These are phyloP conservation scores for Sclerurus mexicanus DNA, from an alignment of 2,113 vertebrate species.

Conservation along the genomic window DNA sequence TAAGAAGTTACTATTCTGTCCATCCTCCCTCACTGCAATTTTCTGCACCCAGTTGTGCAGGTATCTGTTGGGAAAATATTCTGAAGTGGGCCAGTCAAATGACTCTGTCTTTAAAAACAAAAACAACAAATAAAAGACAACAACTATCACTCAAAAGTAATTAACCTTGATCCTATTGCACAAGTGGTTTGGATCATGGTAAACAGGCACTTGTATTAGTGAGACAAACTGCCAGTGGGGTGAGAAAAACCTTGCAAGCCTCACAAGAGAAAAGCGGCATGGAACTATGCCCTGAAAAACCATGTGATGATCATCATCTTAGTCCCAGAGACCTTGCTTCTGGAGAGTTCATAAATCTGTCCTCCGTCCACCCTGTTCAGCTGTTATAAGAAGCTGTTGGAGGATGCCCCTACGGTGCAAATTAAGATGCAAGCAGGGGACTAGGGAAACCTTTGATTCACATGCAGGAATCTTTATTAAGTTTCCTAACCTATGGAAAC, in stretches of 20 bases:
- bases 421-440: not conserved
- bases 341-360: not conserved
- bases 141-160: not conserved
- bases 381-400: not conserved
- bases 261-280: not conserved
- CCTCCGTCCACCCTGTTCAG: not conserved
- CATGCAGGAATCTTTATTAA: not conserved
- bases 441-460: not conserved
- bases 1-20: not conserved
- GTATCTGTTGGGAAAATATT: not conserved
- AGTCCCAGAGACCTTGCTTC: not conserved
- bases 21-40: not conserved
- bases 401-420: not conserved
- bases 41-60: not conserved
- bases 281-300: not conserved
- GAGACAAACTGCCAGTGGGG: not conserved
- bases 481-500: not conserved
- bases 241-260: not conserved
- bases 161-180: not conserved
- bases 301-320: not conserved
- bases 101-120: not conserved
- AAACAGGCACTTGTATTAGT: not conserved
- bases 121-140: rapidly evolving
- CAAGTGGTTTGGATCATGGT: not conserved
- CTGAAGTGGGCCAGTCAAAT: not conserved